These are phyloP conservation scores for Mormoops blainvillei DNA, from an alignment of 2,113 vertebrate genomes.

Conservation along the genomic window DNA sequence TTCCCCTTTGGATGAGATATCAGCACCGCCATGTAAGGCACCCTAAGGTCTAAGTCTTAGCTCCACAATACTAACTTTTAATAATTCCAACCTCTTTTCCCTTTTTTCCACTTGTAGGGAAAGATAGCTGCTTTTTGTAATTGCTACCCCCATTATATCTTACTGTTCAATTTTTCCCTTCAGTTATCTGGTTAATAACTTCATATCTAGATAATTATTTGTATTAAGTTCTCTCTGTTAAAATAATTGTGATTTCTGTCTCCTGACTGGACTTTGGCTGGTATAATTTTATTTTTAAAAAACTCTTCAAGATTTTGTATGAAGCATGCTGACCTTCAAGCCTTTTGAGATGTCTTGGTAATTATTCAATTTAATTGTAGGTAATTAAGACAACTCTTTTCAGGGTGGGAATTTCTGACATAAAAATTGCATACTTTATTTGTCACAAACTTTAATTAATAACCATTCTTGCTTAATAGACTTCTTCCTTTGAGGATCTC, in stretches of 20 bases:
- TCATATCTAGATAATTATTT: neutral
- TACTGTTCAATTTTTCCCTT: neutral
- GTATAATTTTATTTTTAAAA: neutral
- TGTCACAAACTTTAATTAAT: slow-evolving; percentile 47
- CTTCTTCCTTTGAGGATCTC: neutral
- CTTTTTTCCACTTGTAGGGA: neutral
- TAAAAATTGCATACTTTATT: slow-evolving; percentile 21
- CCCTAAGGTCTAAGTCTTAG: neutral
- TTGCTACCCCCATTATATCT: neutral
- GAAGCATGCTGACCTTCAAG: slow-evolving; percentile 26
- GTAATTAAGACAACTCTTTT: slow-evolving; percentile 43
- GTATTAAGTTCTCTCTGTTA: neutral
- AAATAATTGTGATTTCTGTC: neutral
- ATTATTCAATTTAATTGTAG: slow-evolving; percentile 54
- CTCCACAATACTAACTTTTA: neutral
- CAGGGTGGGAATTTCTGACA: slow-evolving; percentile 10
- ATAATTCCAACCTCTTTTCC: neutral
- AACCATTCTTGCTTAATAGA: slow-evolving; percentile 30
- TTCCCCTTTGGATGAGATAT: neutral
- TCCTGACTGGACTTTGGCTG: neutral
- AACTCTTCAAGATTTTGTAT: neutral
- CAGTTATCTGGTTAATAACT: neutral
- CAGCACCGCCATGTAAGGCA: neutral
- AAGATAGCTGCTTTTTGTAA: neutral
- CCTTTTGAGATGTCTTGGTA: neutral